A percentile compares a stretch with the other conserved stretches of the same genome.
Evolutionary conservation across 2,113 vertebrate species (phyloP).

Genomic region (Platanista minor): DNA sequence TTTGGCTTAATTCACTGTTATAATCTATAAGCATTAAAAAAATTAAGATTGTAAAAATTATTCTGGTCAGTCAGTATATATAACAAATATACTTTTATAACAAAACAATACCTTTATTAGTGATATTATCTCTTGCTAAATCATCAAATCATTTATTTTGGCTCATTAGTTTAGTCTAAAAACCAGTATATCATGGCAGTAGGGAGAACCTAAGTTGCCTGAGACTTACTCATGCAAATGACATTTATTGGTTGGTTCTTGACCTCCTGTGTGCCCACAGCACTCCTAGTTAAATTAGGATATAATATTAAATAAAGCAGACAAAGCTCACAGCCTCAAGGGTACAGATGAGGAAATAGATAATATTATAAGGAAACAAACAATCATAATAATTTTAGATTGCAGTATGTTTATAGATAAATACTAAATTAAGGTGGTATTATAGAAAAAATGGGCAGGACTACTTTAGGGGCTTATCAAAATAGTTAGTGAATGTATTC

Average conservation of each 20-base stretch:
- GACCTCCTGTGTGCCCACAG: neutral
- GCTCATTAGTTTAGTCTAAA: neutral
- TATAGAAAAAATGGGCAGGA: neutral
- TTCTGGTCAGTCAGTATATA: neutral
- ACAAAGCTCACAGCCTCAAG: neutral
- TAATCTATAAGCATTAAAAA: neutral
- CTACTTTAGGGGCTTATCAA: neutral
- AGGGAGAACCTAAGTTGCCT: neutral
- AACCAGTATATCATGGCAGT: neutral
- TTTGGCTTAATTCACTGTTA: neutral
- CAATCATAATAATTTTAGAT: neutral
- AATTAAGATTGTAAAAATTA: neutral
- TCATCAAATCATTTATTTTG: neutral
- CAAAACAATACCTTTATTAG: neutral
- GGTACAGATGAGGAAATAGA: neutral
- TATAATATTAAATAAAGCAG: neutral
- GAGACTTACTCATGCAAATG: neutral
- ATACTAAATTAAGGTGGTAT: neutral
- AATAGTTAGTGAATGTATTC: neutral
- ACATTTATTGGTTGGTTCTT: neutral
- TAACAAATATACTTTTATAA: neutral
- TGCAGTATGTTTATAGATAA: neutral
- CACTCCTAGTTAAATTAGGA: neutral
- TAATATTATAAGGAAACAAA: neutral
- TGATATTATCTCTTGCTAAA: neutral